Percentiles rank a stretch among this genome's conserved stretches.
phyloP scores from a whole-genome alignment of 2,113 vertebrate genomes.

The Sylvietta virens region DNA sequence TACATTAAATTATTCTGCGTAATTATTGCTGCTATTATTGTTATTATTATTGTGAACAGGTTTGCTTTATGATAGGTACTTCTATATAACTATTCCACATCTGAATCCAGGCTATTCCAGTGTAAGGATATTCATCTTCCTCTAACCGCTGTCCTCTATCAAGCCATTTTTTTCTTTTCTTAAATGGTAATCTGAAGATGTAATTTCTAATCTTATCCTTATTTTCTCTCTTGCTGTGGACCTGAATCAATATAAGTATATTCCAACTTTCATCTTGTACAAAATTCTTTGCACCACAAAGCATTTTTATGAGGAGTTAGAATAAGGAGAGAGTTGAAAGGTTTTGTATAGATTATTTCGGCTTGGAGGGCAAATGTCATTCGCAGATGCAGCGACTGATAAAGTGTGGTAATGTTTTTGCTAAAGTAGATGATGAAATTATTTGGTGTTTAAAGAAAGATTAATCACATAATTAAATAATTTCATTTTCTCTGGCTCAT shows the following conservation, averaged over 20 bases:
- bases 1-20: neutral
- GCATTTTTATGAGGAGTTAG: neutral
- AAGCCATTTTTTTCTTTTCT: neutral
- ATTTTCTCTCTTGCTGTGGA: neutral
- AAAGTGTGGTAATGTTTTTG: neutral
- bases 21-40: neutral
- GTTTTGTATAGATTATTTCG: neutral
- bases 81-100: neutral
- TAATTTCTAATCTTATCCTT: neutral
- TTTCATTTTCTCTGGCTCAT: neutral
- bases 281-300: neutral
- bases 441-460: constrained; percentile 16
- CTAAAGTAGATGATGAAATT: neutral
- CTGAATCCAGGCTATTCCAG: neutral
- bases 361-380: neutral
- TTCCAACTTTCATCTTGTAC: neutral
- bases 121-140: neutral
- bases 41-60: neutral
- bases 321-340: neutral
- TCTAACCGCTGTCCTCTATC: neutral
- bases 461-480: constrained; percentile 39
- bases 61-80: neutral
- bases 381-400: neutral
- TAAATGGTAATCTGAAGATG: neutral
- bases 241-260: neutral